Conservation (phyloP, 2,888 invertebrate genomes). For the Cataglyphis rosenhaueri region DNA sequence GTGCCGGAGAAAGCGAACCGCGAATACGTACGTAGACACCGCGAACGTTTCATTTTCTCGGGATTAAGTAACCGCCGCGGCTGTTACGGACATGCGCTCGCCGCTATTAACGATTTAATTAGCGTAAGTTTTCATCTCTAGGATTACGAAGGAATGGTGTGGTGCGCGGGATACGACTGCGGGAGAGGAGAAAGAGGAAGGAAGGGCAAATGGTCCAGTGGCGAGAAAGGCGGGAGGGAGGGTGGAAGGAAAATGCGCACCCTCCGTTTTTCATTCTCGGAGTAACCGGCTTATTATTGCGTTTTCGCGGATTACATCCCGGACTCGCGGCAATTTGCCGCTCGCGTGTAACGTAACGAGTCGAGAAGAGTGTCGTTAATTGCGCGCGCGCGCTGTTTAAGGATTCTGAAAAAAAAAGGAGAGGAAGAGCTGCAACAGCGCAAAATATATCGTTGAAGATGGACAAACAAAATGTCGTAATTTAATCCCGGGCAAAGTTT, state of each 20-base stretch:
- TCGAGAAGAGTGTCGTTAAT: constrained; percentile 53
- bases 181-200: constrained; percentile 34
- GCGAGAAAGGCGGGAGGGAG: constrained; percentile 52
- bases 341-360: constrained; percentile 64
- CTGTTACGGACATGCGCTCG: constrained; percentile 82
- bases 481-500: constrained; percentile 26
- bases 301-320: constrained; percentile 75
- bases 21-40: constrained; percentile 75
- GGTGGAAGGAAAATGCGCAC: constrained; percentile 52
- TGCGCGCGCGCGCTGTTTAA: constrained; percentile 26
- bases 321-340: constrained; percentile 76
- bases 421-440: not conserved
- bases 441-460: constrained; percentile 18
- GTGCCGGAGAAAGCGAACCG: constrained; percentile 65
- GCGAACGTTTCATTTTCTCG: constrained; percentile 83
- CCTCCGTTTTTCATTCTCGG: constrained; percentile 74
- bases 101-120: constrained; percentile 84
- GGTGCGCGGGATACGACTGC: not conserved
- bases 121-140: constrained; percentile 85
- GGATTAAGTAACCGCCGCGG: constrained; percentile 82
- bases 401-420: constrained; percentile 30
- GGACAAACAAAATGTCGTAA: constrained; percentile 33
- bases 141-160: constrained; percentile 76
- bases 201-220: constrained; percentile 16
- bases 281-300: constrained; percentile 79